These are phyloP conservation scores for Brachynemurus nebulosus DNA, from an alignment of 2,888 invertebrate species.

Conservation along the genomic window DNA sequence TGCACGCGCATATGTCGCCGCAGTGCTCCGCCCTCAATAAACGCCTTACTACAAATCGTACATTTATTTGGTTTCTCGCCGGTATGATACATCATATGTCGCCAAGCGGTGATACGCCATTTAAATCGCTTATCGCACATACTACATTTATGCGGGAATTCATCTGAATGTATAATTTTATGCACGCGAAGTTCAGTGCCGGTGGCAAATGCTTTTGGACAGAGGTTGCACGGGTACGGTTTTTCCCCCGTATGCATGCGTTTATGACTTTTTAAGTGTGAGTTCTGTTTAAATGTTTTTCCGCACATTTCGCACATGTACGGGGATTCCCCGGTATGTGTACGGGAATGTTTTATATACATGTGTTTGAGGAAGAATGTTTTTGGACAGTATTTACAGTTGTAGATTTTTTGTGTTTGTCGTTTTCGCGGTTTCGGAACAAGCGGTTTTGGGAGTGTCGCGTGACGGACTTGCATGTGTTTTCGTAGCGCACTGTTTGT, in stretches of 20 bases:
- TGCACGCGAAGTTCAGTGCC: neutral
- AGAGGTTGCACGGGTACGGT: neutral
- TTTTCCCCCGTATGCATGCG: neutral
- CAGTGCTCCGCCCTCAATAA: neutral
- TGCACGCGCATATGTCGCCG: neutral
- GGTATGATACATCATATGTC: neutral
- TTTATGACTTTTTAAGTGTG: neutral
- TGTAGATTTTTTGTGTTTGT: neutral
- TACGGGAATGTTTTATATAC: neutral
- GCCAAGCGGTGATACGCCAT: neutral
- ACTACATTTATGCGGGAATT: neutral
- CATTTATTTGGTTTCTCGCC: conserved; percentile 2
- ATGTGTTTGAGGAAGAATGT: neutral
- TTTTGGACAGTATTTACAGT: neutral
- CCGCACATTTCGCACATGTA: conserved; percentile 4
- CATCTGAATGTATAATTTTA: neutral
- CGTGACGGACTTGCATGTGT: neutral
- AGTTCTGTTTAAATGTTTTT: neutral
- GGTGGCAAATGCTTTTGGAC: neutral
- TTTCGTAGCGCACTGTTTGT: neutral
- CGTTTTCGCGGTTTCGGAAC: neutral
- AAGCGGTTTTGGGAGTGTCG: neutral
- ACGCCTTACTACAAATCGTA: neutral
- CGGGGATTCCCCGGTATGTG: neutral
- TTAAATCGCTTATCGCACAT: conserved; percentile 2